Conservation (phyloP, 1,140 invertebrate genomes). For the Saxidomus purpurata region DNA sequence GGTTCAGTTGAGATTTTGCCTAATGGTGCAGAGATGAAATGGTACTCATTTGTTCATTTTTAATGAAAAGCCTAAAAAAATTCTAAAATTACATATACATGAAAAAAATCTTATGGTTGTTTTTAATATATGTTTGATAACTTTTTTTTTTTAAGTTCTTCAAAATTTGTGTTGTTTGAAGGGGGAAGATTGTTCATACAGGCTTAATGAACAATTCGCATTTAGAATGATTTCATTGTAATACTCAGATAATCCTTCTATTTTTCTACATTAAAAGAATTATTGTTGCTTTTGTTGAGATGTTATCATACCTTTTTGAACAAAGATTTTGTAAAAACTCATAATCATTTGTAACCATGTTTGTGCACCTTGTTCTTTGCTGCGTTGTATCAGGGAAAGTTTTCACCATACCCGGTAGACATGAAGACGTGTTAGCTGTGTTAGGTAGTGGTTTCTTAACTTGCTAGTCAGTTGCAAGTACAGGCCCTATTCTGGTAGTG, state of each 20-base stretch:
- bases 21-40: neutral
- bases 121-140: no score
- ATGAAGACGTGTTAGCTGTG: no score
- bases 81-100: no score
- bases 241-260: slow-evolving; percentile 9
- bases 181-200: neutral
- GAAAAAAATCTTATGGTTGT: no score
- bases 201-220: neutral
- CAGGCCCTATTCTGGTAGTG: no score
- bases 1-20: neutral
- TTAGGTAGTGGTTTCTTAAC: no score
- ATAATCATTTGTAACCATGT: neutral
- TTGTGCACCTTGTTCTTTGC: slow-evolving; percentile 1
- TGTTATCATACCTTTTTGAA: neutral
- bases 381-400: neutral
- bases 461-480: no score
- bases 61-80: no score
- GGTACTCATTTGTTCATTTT: neutral
- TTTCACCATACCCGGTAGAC: neutral
- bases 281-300: neutral
- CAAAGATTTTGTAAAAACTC: slow-evolving; percentile 9
- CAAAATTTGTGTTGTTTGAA: neutral
- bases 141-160: no score
- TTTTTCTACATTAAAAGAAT: slow-evolving; percentile 12
- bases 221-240: neutral